phyloP scores from a whole-genome alignment of 2,797 vertebrate genomes.

The Poeciliopsis infans region DNA sequence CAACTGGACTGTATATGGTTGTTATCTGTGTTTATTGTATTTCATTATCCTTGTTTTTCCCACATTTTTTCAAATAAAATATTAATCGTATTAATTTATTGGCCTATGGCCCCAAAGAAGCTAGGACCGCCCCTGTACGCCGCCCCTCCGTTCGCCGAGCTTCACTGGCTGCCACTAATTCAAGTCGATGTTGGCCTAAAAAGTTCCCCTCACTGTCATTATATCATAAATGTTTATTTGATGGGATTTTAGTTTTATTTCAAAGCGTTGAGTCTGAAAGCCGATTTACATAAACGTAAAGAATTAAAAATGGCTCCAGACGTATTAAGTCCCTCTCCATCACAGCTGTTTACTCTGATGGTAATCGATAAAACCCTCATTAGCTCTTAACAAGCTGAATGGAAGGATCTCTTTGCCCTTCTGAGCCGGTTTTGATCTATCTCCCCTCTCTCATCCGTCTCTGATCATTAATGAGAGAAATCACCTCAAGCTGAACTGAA shows the following conservation, averaged over 20 bases:
- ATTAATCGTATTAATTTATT: too few relatives aligned
- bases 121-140: too few relatives aligned
- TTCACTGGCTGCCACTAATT: not conserved
- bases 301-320: not conserved
- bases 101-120: too few relatives aligned
- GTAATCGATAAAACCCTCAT: conserved; percentile 46
- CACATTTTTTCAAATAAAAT: too few relatives aligned
- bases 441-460: conserved; percentile 13
- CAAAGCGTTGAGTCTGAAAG: not conserved
- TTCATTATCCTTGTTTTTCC: too few relatives aligned
- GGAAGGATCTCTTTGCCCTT: conserved; percentile 49
- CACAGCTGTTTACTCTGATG: conserved; percentile 12
- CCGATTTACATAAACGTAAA: not conserved
- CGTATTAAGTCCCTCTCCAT: not conserved
- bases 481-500: conserved; percentile 49
- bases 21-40: too few relatives aligned
- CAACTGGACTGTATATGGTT: too few relatives aligned
- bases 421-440: conserved; percentile 46
- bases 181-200: not conserved
- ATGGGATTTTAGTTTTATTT: not conserved
- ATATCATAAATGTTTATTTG: not conserved
- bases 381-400: conserved; percentile 45
- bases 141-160: not conserved
- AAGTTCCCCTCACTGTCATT: not conserved
- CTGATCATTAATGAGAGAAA: conserved; percentile 61